A percentile compares a stretch with the other conserved stretches of the same genome.
These are phyloP conservation scores for Yasuhikotakia modesta DNA, from an alignment of 2,797 vertebrate genomes.

Conservation along the genomic window DNA sequence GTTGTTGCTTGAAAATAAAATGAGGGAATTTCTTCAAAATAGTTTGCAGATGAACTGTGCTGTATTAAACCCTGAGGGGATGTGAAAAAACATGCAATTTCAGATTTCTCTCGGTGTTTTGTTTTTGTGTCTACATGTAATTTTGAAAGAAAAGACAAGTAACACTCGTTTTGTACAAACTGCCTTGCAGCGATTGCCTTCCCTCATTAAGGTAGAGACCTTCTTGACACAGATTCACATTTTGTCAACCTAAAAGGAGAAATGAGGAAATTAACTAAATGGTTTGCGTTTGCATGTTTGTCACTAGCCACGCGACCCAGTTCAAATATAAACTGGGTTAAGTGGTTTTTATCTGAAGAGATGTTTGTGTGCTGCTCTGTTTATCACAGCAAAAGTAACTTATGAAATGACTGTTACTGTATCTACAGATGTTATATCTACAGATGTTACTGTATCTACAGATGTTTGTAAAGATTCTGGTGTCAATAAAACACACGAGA, in stretches of 20 bases:
- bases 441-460: no score
- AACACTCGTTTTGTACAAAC: conserved; percentile 2
- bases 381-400: no score
- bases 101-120: conserved; percentile 15
- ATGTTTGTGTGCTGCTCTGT: background rate
- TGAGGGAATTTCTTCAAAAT: conserved; percentile 28
- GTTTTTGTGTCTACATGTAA: background rate
- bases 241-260: background rate
- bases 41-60: conserved; percentile 49
- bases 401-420: no score
- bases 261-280: background rate
- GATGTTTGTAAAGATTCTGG: no score
- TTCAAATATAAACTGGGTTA: background rate
- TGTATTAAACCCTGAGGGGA: conserved; percentile 44
- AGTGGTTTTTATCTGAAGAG: background rate
- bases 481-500: no score
- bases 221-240: conserved; percentile 8
- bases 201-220: background rate
- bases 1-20: conserved; percentile 40
- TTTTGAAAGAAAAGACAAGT: conserved; percentile 15
- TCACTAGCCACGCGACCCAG: background rate
- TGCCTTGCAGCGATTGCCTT: conserved; percentile 20
- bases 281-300: background rate
- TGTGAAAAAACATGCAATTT: conserved; percentile 33
- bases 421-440: no score